Conservation (phyloP, 2,113 vertebrate genomes). For the Thymallus thymallus region DNA sequence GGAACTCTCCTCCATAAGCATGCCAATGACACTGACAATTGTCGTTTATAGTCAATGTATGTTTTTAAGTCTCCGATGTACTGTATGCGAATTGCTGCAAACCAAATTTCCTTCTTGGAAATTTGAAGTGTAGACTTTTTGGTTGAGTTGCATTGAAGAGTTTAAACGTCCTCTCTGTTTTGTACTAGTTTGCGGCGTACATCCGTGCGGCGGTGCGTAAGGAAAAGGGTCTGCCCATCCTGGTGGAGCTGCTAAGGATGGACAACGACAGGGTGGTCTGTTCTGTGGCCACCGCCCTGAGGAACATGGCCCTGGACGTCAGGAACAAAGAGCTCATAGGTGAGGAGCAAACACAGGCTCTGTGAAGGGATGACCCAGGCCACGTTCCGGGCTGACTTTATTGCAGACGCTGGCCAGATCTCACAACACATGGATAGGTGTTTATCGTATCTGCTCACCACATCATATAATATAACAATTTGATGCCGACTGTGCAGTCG, state of each 20-base stretch:
- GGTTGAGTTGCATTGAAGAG: background rate
- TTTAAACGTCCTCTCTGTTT: background rate
- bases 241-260: constrained; percentile 96
- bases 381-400: too few relatives aligned
- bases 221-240: constrained; percentile 96
- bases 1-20: background rate
- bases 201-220: constrained; percentile 95
- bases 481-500: too few relatives aligned
- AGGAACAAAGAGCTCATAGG: constrained; percentile 98
- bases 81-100: too few relatives aligned
- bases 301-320: constrained; percentile 96
- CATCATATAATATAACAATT: too few relatives aligned
- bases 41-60: too few relatives aligned
- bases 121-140: background rate
- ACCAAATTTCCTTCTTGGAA: too few relatives aligned
- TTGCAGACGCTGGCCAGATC: too few relatives aligned
- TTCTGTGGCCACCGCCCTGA: constrained; percentile 91
- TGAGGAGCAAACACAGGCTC: constrained; percentile 53
- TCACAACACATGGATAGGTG: too few relatives aligned
- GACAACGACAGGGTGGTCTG: constrained; percentile 97
- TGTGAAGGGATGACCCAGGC: too few relatives aligned
- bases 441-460: too few relatives aligned
- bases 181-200: constrained; percentile 84
- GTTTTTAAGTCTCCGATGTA: too few relatives aligned
- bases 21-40: background rate